Base-by-base conservation (phyloP, 1,140 invertebrate species). In the Conus ventricosus region DNA sequence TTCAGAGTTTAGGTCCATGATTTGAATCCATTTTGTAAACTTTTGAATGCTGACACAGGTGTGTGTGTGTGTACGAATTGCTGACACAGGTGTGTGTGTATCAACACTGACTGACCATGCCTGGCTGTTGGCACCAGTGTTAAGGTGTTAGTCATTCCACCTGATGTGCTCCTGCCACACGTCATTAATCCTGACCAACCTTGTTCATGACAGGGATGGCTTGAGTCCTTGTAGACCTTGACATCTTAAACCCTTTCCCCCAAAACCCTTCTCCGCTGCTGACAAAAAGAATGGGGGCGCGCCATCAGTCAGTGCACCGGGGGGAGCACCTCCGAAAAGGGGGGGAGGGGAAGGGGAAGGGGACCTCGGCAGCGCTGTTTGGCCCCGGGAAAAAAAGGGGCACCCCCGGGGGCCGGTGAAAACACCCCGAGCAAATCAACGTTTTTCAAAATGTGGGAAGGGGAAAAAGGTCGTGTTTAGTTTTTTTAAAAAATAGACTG, bases 391-490 rank as follows among this genome's bases (percentile, higher is more conserved):
- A n/a, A 81, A 99, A 99, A 95, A 96, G 97, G 92, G 99, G 99
- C 11, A 99, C 94, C 98, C 53, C 98, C 99, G 0, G 95, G 99
- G 39, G 98, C 99, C 94, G 99, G 99, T 2, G 97, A 97, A 94
- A 97, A 97, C 75, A 97, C 98, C 20, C 97, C 76, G 98, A 99
- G 94, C 96, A 99, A 89, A 96, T 99, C 57, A 99, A 99, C 95
- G 99, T n/a, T 99, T 89, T 99, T 99, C 96, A 97, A 94, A 99
- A 99, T 96, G 98, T 99, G 89, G 99, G 99, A 95, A 97, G 98
- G 98, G 98, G 94, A 39, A 3, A 39, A 39, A n/a, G n/a, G n/a
- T n/a, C n/a, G 39, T 39, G 39, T 39, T 39, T 39, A 39, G 39
- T 39, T 39, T 39, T 39, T 39, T 39, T 39, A 39, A 1, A n/a